Conservation (phyloP, 2,888 invertebrate species). For the Thelaira solivaga region DNA sequence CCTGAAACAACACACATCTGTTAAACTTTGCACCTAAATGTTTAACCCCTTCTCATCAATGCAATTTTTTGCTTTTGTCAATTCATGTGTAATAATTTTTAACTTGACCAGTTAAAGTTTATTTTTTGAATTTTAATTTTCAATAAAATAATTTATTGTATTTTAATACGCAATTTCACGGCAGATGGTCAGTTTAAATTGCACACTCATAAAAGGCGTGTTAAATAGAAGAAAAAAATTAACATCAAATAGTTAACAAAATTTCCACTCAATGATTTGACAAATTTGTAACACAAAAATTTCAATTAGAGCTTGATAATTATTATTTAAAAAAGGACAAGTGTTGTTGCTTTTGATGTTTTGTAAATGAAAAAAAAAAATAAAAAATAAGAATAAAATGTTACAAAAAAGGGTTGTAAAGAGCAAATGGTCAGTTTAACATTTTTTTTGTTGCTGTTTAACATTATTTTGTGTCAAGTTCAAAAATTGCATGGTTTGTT, state of each 20-base stretch:
- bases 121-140: constrained; percentile 12
- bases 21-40: constrained; percentile 38
- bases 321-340: constrained; percentile 19
- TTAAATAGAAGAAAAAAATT: constrained; percentile 33
- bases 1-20: constrained; percentile 25
- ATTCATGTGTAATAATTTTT: constrained; percentile 55
- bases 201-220: constrained; percentile 28
- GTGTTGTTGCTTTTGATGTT: constrained; percentile 24
- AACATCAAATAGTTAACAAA: constrained; percentile 38
- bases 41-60: constrained; percentile 17
- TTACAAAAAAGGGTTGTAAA: neutral
- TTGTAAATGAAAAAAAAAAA: neutral
- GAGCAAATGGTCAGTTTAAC: constrained; percentile 48
- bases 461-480: constrained; percentile 29
- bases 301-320: constrained; percentile 45
- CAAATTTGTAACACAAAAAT: constrained; percentile 37
- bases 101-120: constrained; percentile 43
- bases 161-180: constrained; percentile 26
- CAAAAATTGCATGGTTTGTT: constrained; percentile 1
- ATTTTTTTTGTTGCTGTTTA: constrained; percentile 12
- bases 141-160: constrained; percentile 41
- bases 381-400: constrained; percentile 13
- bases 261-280: constrained; percentile 52
- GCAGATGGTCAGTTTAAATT: constrained; percentile 55
- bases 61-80: constrained; percentile 16